A percentile compares a stretch with the other conserved stretches of the same genome.
Evolutionary conservation across 37 sponge, comb jelly and placozoan species (phyloP).

Genomic region (Agelas oroides): DNA sequence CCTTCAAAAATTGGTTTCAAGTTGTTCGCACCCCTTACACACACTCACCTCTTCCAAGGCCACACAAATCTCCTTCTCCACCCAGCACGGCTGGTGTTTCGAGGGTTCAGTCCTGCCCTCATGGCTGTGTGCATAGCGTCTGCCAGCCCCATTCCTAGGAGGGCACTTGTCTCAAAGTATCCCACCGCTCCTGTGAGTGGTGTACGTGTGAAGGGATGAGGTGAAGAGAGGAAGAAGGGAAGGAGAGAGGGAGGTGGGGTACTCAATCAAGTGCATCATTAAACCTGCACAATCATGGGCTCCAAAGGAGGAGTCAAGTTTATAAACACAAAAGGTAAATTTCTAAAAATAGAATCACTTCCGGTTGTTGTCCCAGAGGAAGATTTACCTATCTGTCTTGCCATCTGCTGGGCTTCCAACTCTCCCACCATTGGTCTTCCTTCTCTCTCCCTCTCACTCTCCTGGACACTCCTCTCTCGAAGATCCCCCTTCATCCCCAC

Average conservation of each 20-base stretch:
- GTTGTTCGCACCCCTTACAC: no score
- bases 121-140: constrained; percentile 58
- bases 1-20: no score
- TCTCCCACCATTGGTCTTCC: background rate
- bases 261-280: background rate
- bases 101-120: constrained; percentile 6
- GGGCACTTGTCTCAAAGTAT: constrained; percentile 82
- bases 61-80: constrained; percentile 33
- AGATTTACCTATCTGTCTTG: constrained; percentile 51
- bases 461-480: background rate
- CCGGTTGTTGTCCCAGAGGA: no score
- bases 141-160: constrained; percentile 41
- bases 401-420: constrained; percentile 42
- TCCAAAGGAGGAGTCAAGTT: no score
- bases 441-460: background rate
- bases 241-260: background rate
- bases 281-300: background rate
- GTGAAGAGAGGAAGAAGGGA: background rate
- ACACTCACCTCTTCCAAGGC: constrained; percentile 55
- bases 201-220: background rate
- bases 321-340: no score
- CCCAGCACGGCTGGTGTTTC: background rate
- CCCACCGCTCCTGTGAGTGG: constrained; percentile 47
- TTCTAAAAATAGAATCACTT: no score
- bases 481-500: constrained; percentile 74